These are phyloP conservation scores for Atrina japonica DNA, from an alignment of 2,888 invertebrate species.

Conservation along the genomic window DNA sequence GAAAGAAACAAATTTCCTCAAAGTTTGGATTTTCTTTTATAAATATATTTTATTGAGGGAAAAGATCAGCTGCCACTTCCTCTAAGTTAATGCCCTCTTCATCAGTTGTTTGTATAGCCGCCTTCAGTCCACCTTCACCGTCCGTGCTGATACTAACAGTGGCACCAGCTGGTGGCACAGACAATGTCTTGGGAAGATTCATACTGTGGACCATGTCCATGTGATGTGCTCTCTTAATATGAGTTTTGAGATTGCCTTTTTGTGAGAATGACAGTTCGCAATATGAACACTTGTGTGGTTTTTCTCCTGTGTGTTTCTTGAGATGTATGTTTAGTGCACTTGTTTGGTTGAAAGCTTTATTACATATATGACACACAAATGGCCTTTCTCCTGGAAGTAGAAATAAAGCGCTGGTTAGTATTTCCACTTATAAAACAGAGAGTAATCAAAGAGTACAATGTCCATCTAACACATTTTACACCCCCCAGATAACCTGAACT, in stretches of 20 bases:
- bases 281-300: conserved; percentile 78
- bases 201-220: conserved; percentile 74
- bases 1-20: no score
- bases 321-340: conserved; percentile 79
- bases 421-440: no score
- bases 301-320: conserved; percentile 77
- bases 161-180: conserved; percentile 29
- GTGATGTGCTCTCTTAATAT: conserved; percentile 79
- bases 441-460: neutral
- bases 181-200: conserved; percentile 59
- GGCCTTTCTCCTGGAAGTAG: conserved; percentile 76
- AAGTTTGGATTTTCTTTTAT: no score
- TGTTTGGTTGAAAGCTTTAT: conserved; percentile 80
- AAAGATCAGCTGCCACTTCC: conserved; percentile 41
- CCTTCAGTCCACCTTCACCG: conserved; percentile 12
- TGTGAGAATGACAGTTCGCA: conserved; percentile 78
- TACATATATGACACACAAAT: conserved; percentile 75
- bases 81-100: conserved; percentile 41
- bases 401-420: no score
- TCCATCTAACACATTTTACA: no score
- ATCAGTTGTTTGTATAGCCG: conserved; percentile 3
- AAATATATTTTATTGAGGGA: conserved; percentile 19
- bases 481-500: no score
- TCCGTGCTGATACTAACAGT: conserved; percentile 28
- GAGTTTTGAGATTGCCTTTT: conserved; percentile 80